Evolutionary conservation across 2,797 vertebrate genomes (phyloP), one percentile per base, ranked within the genome.

Genomic region (Novumbra hubbsi): DNA sequence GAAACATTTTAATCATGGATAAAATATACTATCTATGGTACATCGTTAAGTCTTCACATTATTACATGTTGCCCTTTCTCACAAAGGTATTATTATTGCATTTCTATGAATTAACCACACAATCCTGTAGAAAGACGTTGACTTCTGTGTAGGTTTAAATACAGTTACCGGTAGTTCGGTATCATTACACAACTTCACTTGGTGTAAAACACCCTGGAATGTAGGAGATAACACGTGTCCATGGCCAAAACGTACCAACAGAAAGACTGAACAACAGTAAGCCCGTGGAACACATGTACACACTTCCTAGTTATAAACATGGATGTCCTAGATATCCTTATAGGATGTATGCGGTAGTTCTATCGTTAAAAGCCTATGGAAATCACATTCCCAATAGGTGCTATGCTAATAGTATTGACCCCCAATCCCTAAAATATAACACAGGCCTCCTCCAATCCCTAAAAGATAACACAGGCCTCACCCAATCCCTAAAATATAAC

Each of bases 11-110:
- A 92, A 21, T 24, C 87, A 90, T 87, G 84, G 90, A 90, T 89
- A 92, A 90, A 93, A 92, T 92, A 93, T 89, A 90, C 85, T 91
- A 90, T 92, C 73, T 89, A 85, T 88, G 88, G 80, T 92, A 92
- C 89, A 92, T 83, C 65, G 76, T 89, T 87, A 82, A 87, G 80
- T 90, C 85, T 88, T 91, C 78, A 87, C 85, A 32, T 87, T 90
- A 90, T 89, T 90, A 88, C 88, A 87, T 84, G 80, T 89, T 80
- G 80, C 86, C 89, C 89, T 83, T 86, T 88, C 76, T 85, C 83
- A 78, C 76, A 87, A 87, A 87, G 83, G 80, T 60, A 24, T 73
- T 82, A 81, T 91, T 92, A 93, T 93, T 92, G 91, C 90, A 91
- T 91, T 84, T 88, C 84, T 87, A 87, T 84, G 89, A 86, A 83